Base-by-base conservation (phyloP, 64 coral and sea anemone genomes). In the Astreopora myriophthalma region DNA sequence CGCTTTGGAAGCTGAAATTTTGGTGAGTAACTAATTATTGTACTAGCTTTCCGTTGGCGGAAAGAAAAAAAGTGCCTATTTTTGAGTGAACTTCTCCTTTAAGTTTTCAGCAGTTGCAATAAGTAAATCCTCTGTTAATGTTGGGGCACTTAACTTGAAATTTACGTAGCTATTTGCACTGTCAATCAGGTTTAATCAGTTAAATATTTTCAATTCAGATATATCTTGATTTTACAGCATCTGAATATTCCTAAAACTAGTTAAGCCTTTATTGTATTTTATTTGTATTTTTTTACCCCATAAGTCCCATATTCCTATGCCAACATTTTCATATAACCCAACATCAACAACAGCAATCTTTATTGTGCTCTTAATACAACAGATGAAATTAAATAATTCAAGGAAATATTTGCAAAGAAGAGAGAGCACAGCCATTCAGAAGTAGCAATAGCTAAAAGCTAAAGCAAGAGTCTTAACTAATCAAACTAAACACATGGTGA, bases 121-220 rank as follows among this genome's bases (percentile, higher is more conserved):
- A 64, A 64, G 61, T 64, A 64, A 73, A 73, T 73, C 69, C 69
- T 73, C 32, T 73, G 69, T 73, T 73, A 38, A 73, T 73, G 31
- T 73, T 73, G 69, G 69, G 69, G 69, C 69, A 36, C 32, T 73
- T 73, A 73, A 73, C 33, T 36, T 73, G 23, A 35, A 73, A 35
- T 73, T 73, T 73, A 73, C 30, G 69, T 35, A 70, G 64, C 67
- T 70, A 11, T 34, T 70, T 31, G 31, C 67, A 70, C 67, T 70
- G 67, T 70, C 29, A 70, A 16, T 27, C 22, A 24, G 42, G 42
- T 46, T 46, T 46, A 46, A 46, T 46, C 42, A 46, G 42, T 46
- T 46, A 46, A 46, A 46, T 46, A 46, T 46, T 55, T 55, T 55
- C 61, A 64, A 64, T 64, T 64, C 61, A 64, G 61, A 64, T 64